Evolutionary conservation across 2,888 invertebrate genomes (phyloP), one percentile per base, ranked within the genome.

Genomic region (Callyntrura sp.): DNA sequence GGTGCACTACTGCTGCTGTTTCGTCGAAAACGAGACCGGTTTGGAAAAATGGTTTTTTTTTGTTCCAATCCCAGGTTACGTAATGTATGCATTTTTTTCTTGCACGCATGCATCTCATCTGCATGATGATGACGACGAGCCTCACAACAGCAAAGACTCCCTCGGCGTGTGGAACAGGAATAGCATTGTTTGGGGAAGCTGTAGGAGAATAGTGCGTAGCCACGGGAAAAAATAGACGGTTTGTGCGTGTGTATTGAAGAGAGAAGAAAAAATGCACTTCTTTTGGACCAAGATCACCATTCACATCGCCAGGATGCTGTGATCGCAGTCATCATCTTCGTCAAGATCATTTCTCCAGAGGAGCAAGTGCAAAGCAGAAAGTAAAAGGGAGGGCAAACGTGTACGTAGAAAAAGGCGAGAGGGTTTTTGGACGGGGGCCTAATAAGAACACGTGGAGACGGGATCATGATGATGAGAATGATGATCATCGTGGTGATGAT

Each of bases 391-490:
- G 55, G 65, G 73, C 65, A 78, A 43, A 60, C 84, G 55, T 35
- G 65, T 79, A 68, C 51, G 48, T 8, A 23, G 85, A 45, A 45
- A 76, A 85, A 48, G 60, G 23, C 62, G 20, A 82, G 78, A n/a
- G 62, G 84, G 91, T 90, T 92, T 88, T 93, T 93, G 92, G 92
- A 93, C 90, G 91, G 85, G 88, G 90, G 92, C 92, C 92, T 93
- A 93, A 92, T 92, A 91, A 91, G 82, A 92, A 93, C 92, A 92
- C 92, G 92, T 93, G 92, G 90, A 90, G 90, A 81, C 48, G 83
- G 70, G n/a, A 78, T 6, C 8, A 25, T 23, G 73, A 2, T n/a
- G 3, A 45, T n/a, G 35, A 28, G 14, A 23, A 25, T 25, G 23
- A 65, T 25, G 25, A 20, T 70, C 17, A 68, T 25, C 20, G 48